These are phyloP conservation scores for Heliconius erato DNA, from an alignment of 2,888 invertebrate genomes.

Conservation along the genomic window DNA sequence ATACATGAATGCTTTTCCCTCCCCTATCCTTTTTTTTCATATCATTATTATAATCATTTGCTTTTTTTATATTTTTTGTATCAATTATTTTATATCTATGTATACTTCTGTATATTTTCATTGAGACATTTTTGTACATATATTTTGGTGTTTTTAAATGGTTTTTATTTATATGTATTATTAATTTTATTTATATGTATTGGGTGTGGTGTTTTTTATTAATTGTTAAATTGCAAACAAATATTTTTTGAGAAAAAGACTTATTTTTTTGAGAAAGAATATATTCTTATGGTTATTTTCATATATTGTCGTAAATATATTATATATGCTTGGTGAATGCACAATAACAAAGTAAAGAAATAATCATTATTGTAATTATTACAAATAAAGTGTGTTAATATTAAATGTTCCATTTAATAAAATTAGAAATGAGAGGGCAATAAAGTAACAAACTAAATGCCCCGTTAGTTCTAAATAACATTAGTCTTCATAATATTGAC, in stretches of 20 bases:
- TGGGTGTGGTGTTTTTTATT: neutral
- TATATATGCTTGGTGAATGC: too few relatives aligned
- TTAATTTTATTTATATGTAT: neutral
- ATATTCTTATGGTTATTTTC: too few relatives aligned
- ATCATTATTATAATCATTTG: slow-evolving; percentile 28
- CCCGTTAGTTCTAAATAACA: too few relatives aligned
- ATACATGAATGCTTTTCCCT: slow-evolving; percentile 52
- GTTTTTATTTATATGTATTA: neutral
- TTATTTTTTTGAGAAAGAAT: too few relatives aligned
- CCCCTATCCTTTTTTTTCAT: slow-evolving; percentile 27
- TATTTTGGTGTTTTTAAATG: neutral
- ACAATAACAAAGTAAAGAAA: too few relatives aligned
- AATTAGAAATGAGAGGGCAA: too few relatives aligned
- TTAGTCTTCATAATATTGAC: too few relatives aligned
- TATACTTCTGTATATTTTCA: neutral
- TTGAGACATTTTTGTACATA: neutral
- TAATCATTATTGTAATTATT: too few relatives aligned
- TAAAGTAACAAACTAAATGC: too few relatives aligned
- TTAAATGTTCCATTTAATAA: too few relatives aligned
- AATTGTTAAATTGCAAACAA: neutral
- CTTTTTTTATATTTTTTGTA: neutral
- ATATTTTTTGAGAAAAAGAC: neutral
- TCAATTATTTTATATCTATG: neutral
- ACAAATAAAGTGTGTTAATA: too few relatives aligned
- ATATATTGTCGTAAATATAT: too few relatives aligned